Evolutionary conservation across 2,888 invertebrate species (phyloP), one percentile per base, ranked within the genome.

Genomic region (Encarsia formosa): DNA sequence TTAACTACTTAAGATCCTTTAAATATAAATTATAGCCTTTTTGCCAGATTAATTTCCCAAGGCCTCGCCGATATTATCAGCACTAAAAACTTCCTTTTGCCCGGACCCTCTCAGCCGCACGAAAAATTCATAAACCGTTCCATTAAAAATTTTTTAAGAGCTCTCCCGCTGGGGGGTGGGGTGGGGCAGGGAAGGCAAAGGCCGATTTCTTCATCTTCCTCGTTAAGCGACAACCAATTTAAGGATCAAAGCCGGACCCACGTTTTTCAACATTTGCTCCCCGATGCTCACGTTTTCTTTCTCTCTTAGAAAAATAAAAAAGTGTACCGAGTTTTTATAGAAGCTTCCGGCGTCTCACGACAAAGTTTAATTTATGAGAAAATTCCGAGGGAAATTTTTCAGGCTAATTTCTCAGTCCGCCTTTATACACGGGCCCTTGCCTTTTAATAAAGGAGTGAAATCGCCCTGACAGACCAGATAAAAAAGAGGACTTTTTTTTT

Each of bases 301-400:
- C n/a, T n/a, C n/a, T n/a, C n/a, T n/a, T n/a, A n/a, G n/a, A n/a
- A n/a, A n/a, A n/a, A n/a, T n/a, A n/a, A n/a, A n/a, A n/a, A n/a
- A n/a, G n/a, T n/a, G 13, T 29, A 13, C 29, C 8, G 13, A 29
- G 29, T 29, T 29, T 29, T 9, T 29, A 29, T 29, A 13, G 8
- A 51, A 31, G 38, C n/a, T 6, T 24, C 24, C 23, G 4, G 48
- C 53, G 60, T 58, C n/a, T n/a, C 63, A 57, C 61, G 61, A 63
- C 61, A 58, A 66, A 69, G 63, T 66, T 65, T 66, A 65, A 68
- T 67, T 67, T 65, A 65, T 62, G 63, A 60, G 59, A 58, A 58
- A 65, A 65, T 64, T 62, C 60, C 59, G 38, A 59, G 63, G 49
- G 59, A 64, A 63, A 67, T 63, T 61, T 65, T 66, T 59, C 66